A percentile compares a stretch with the other conserved stretches of the same genome.
phyloP scores from a whole-genome alignment of 2,797 vertebrate genomes.

The Vultur gryphus region DNA sequence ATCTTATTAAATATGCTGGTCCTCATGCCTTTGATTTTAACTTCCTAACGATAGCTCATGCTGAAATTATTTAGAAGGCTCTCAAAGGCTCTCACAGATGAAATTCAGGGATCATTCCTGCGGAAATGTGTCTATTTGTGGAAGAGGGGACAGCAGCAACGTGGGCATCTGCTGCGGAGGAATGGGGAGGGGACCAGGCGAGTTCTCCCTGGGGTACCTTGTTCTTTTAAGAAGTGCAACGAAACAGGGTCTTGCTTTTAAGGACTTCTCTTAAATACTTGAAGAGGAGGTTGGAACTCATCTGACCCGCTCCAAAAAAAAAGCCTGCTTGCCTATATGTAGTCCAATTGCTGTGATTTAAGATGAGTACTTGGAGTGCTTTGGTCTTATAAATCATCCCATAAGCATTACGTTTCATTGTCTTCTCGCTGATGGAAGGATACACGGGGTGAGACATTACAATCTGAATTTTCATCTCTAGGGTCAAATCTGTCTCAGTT shows the following conservation, averaged over 20 bases:
- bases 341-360: background rate
- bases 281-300: background rate
- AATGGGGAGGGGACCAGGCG: background rate
- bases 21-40: conserved; percentile 38
- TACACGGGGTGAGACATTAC: background rate
- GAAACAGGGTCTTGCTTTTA: background rate
- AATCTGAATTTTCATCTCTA: background rate
- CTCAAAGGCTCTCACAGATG: background rate
- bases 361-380: background rate
- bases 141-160: background rate
- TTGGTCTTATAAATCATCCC: background rate
- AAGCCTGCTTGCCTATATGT: background rate
- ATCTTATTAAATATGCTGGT: background rate
- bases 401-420: background rate
- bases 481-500: background rate
- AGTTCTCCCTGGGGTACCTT: background rate
- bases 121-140: background rate
- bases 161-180: background rate
- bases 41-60: conserved; percentile 8
- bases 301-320: background rate
- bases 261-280: background rate
- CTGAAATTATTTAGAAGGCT: conserved; percentile 46
- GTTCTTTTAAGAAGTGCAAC: background rate
- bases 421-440: background rate
- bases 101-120: conserved; percentile 1